Conservation (phyloP, 1,140 invertebrate species). For the Hycleus cichorii region DNA sequence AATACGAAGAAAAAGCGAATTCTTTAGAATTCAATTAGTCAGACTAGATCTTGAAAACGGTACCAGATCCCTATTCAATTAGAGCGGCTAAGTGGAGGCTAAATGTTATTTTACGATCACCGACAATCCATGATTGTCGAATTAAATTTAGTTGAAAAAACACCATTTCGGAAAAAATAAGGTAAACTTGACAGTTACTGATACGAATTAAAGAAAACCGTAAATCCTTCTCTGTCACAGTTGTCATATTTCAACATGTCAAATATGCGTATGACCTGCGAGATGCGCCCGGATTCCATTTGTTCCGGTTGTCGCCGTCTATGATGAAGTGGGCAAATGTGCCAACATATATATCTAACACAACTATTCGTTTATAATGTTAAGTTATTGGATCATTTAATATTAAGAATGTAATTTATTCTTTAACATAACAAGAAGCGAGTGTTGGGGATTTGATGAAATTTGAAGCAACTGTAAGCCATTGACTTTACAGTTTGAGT, state of each 20-base stretch:
- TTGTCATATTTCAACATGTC: conserved; percentile 22
- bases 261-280: conserved; percentile 22
- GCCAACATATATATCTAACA: not conserved
- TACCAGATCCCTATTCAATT: conserved; percentile 1
- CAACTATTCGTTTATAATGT: not conserved
- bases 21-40: conserved; percentile 24
- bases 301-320: conserved; percentile 23
- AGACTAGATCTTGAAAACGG: not conserved
- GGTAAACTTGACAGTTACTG: not conserved
- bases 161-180: too few species aligned
- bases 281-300: conserved; percentile 24
- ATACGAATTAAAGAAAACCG: conserved; percentile 20
- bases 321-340: conserved; percentile 18
- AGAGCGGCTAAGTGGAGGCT: not conserved
- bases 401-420: conserved; percentile 10
- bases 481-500: too few species aligned
- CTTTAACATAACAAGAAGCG: conserved; percentile 10
- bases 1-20: conserved; percentile 6
- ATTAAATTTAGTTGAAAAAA: too few species aligned
- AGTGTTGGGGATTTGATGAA: not conserved
- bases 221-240: conserved; percentile 20
- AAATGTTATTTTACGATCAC: conserved; percentile 1
- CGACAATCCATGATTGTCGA: not conserved
- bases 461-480: too few species aligned
- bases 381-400: conserved; percentile 14